phyloP scores from a whole-genome alignment of 2,113 vertebrate genomes.

The Lepus europaeus region DNA sequence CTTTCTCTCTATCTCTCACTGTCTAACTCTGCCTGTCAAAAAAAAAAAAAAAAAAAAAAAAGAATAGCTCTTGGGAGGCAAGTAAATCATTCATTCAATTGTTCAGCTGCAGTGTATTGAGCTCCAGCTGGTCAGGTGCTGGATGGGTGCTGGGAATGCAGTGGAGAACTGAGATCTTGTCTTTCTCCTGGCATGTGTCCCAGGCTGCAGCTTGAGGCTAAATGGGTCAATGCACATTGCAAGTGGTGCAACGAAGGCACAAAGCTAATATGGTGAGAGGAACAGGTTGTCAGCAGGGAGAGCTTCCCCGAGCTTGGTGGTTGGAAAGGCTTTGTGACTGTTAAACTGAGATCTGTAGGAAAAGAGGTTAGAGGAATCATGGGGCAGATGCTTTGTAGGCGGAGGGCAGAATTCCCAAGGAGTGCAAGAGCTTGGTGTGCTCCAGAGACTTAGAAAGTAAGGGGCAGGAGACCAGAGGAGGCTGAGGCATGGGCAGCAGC shows the following conservation, averaged over 20 bases:
- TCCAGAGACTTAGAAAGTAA: not conserved
- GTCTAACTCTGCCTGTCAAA: too few species aligned
- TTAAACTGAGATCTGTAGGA: not conserved
- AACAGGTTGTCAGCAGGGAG: not conserved
- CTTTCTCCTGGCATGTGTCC: not conserved
- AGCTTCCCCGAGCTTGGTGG: not conserved
- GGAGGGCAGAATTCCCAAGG: not conserved
- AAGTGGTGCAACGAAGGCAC: not conserved
- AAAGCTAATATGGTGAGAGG: not conserved
- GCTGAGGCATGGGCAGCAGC: not conserved
- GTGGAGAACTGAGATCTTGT: not conserved
- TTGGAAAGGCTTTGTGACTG: not conserved
- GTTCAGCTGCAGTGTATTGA: not conserved
- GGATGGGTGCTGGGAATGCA: not conserved
- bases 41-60: not conserved
- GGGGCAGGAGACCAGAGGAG: not conserved
- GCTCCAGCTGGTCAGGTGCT: not conserved
- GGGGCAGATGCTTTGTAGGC: not conserved
- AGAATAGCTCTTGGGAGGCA: not conserved
- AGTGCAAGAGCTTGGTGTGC: not conserved
- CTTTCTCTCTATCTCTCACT: too few species aligned
- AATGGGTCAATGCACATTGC: accelerated
- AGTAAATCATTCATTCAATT: not conserved
- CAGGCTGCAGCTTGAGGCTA: not conserved
- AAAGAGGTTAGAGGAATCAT: not conserved